Evolutionary conservation across 2,888 invertebrate species (phyloP), one percentile per base, ranked within the genome.

Genomic region (Scrobipalpa atriplicella): DNA sequence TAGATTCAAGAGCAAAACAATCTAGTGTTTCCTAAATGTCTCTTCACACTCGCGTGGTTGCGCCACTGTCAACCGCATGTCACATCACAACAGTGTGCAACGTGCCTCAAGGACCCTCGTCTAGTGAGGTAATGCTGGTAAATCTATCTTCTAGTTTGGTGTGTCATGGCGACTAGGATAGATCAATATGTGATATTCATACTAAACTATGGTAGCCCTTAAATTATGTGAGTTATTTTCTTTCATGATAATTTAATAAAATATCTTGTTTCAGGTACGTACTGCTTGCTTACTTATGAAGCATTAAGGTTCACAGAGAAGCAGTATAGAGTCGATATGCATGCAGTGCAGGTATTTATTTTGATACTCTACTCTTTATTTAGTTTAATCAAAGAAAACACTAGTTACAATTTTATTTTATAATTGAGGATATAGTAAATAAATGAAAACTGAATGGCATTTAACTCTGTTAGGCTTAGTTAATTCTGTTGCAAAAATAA

Each of bases 21-120:
- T 29, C 29, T 47, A 47, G n/a, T 47, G 5, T 16, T 47, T 13
- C 13, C 11, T 3, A 43, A 43, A 13, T 1, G 13, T 16, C n/a
- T 47, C n/a, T 16, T n/a, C 47, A 47, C 47, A 47, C 5, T 47
- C n/a, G 5, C 7, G 16, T 3, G 47, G n/a, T 47, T 47, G 16
- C 47, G 47, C 5, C n/a, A 16, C 47, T 47, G 16, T 47, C 47
- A 8, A 16, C 47, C 16, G 16, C 47, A 16, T 47, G 47, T 47
- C 52, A 21, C 43, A 11, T 21, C 18, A 61, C 10, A 11, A 2
- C 9, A 58, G 43, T 66, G 65, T 56, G 63, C 62, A 67, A 64
- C 63, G 63, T 54, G 56, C 62, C 62, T 54, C 69, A 69, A 69
- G 69, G 69, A 67, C 66, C 58, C 58, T 65, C 61, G 66, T 58